Evolutionary conservation across 2,888 invertebrate species (phyloP).

Genomic region (Xestia rhomboidea): DNA sequence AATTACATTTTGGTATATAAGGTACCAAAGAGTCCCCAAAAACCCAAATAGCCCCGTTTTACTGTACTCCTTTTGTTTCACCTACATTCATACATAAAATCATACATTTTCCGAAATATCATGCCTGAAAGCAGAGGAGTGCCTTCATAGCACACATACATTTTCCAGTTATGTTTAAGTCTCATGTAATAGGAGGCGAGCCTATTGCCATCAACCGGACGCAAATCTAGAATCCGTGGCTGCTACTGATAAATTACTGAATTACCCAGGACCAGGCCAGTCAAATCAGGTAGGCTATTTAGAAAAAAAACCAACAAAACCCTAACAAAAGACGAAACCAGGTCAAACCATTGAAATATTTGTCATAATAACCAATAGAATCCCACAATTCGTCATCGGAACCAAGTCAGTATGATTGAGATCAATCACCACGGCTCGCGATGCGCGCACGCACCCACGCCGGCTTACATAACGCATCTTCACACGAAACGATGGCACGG

Average conservation of each 20-base stretch:
- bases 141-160: background rate
- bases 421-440: constrained; percentile 50
- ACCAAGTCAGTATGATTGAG: constrained; percentile 48
- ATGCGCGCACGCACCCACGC: constrained; percentile 45
- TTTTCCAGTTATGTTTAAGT: too few relatives aligned
- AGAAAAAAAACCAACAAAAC: too few relatives aligned
- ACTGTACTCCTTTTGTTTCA: background rate
- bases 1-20: too few relatives aligned
- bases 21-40: too few relatives aligned
- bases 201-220: too few relatives aligned
- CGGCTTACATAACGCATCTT: constrained; percentile 59
- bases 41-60: too few relatives aligned
- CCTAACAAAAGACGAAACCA: background rate
- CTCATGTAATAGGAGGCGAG: too few relatives aligned
- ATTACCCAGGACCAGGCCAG: background rate
- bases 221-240: too few relatives aligned
- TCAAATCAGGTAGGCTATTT: too few relatives aligned
- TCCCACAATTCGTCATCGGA: constrained; percentile 32
- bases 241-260: too few relatives aligned
- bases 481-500: constrained; percentile 58
- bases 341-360: background rate
- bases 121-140: background rate
- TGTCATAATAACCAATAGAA: constrained; percentile 16
- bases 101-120: background rate
- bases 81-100: background rate